Base-by-base conservation (phyloP, 2,797 vertebrate genomes). In the Thamnophis elegans region DNA sequence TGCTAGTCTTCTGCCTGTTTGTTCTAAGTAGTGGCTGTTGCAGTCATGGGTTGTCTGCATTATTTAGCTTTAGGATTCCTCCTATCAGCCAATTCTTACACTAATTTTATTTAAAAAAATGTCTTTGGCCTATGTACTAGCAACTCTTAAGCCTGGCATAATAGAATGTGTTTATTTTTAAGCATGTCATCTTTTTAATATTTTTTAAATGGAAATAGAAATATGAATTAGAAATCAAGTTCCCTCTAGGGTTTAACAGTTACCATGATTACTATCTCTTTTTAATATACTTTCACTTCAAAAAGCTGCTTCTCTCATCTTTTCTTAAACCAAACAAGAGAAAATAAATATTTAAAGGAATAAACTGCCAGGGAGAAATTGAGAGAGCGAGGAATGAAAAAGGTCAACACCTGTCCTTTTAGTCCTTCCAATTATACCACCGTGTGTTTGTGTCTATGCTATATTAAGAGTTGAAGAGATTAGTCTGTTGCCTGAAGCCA, bases 21-120 rank as follows among this genome's bases (percentile, higher is more conserved):
- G 14, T 73, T 14, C n/a, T 73, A 68, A 32, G 65, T 68, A 16
- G n/a, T 68, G n/a, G n/a, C 65, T 73, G 65, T 36, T 62, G 60
- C 10, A 62, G 60, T 62, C 11, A 26, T 62, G 26, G 26, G 26
- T 28, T 62, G 11, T 62, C 11, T 73, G 56, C 32, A 54, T 95
- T 28, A 1, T 6, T 85, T 92, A 20, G 58, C 82, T 94, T 94
- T 78, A 93, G 82, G 55, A 56, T 89, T 91, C 60, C 93, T 92
- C n/a, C 62, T n/a, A 4, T 93, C 90, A 59, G 14, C 90, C 89
- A 92, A 82, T 25, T 89, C 59, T 94, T 7, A 59, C 94, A 90
- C 0, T 25, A 7, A 16, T 55, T 73, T 59, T 93, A 56, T 0
- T 0, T 2, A 0, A 2, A 36, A 93, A 89, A 60, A 65, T 94